Conservation (phyloP, 2,797 vertebrate genomes). For the Leuciscus waleckii region DNA sequence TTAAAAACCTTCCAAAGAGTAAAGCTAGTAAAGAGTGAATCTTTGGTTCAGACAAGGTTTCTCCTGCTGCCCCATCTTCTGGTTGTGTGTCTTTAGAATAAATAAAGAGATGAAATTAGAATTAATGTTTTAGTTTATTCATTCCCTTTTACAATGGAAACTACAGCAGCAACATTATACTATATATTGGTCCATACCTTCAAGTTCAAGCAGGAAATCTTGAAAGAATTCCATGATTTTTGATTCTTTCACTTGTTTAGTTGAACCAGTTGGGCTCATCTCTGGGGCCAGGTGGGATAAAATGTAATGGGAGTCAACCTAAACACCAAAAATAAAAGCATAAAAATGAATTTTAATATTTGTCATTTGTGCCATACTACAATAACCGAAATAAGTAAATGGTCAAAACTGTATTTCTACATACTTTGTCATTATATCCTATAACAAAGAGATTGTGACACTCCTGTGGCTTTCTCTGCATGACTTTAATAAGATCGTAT, state of each 20-base stretch:
- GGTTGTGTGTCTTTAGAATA: background rate
- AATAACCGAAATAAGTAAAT: background rate
- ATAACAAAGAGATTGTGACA: background rate
- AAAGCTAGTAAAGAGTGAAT: background rate
- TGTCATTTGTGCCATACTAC: background rate
- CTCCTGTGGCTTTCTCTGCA: background rate
- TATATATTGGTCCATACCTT: background rate
- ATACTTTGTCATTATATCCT: background rate
- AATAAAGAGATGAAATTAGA: background rate
- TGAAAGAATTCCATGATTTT: slow-evolving; percentile 19
- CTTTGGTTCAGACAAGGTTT: too few species aligned
- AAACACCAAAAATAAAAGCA: background rate
- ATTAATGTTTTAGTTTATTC: background rate
- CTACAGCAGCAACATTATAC: background rate
- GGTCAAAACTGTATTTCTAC: background rate
- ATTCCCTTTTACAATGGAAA: background rate
- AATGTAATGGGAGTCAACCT: slow-evolving; percentile 11
- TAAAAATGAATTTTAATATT: background rate
- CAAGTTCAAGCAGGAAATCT: slow-evolving; percentile 17
- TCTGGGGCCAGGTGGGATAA: slow-evolving; percentile 12
- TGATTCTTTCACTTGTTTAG: background rate
- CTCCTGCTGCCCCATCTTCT: background rate
- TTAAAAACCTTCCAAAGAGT: too few species aligned
- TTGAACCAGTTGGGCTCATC: background rate
- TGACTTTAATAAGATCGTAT: background rate